Conservation (phyloP, 2,797 vertebrate genomes). For the Pteropus rufus region DNA sequence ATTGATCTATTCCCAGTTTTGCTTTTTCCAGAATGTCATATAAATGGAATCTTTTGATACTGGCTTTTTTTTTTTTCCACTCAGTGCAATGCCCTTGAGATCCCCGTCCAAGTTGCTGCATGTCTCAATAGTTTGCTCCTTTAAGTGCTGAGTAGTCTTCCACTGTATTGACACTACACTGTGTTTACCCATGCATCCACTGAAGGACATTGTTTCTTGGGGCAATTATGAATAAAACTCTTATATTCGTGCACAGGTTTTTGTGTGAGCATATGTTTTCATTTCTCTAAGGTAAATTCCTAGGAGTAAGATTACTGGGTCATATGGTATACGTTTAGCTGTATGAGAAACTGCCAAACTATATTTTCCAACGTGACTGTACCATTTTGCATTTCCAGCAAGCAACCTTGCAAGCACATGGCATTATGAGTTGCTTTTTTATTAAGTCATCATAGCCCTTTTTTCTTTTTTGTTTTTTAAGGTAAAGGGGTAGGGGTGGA, state of each 20-base stretch:
- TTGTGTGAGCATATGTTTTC: neutral
- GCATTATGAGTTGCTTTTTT: neutral
- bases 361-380: neutral
- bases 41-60: neutral
- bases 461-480: neutral
- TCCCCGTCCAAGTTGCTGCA: neutral
- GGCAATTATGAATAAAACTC: conserved; percentile 38
- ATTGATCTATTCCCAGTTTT: neutral
- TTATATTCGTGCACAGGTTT: neutral
- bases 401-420: neutral
- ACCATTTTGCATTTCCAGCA: conserved; percentile 38
- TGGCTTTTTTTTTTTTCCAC: neutral
- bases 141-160: neutral
- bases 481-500: neutral
- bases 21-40: neutral
- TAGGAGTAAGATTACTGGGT: neutral
- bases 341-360: conserved; percentile 3
- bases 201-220: neutral
- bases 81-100: neutral
- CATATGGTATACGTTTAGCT: neutral
- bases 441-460: neutral
- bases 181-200: neutral
- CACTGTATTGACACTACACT: neutral
- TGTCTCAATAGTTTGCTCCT: neutral
- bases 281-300: conserved; percentile 30